Evolutionary conservation across 2,797 vertebrate species (phyloP).

Genomic region (Sebastolobus alascanus): DNA sequence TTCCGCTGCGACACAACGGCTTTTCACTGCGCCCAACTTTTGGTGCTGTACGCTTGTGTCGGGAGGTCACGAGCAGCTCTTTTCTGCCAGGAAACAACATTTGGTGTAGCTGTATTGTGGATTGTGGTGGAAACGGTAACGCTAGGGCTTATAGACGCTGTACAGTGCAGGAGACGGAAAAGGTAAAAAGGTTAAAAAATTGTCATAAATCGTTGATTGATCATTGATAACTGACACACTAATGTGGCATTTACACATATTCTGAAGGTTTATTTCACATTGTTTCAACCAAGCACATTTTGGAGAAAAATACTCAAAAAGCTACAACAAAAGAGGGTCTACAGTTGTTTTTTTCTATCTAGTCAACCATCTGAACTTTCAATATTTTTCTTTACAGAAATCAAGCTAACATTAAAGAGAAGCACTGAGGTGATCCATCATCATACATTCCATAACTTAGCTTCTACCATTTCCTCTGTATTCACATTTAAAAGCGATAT

Average conservation of each 20-base stretch:
- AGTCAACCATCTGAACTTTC: constrained; percentile 14
- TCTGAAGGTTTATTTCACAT: constrained; percentile 48
- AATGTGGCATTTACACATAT: constrained; percentile 12
- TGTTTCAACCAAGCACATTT: constrained; percentile 7
- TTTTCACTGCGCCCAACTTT: too few relatives aligned
- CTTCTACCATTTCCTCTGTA: constrained; percentile 20
- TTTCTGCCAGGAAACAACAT: too few relatives aligned
- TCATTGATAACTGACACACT: background rate
- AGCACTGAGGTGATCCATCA: constrained; percentile 46
- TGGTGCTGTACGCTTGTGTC: too few relatives aligned
- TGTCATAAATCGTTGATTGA: too few relatives aligned
- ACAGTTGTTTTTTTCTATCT: background rate
- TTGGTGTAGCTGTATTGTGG: too few relatives aligned
- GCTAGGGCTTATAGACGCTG: too few relatives aligned
- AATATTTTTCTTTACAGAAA: constrained; percentile 27
- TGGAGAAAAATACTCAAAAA: constrained; percentile 18
- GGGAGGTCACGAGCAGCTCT: too few relatives aligned
- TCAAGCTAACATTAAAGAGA: constrained; percentile 25
- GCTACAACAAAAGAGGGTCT: constrained; percentile 8
- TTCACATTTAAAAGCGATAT: constrained; percentile 33
- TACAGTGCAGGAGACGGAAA: too few relatives aligned
- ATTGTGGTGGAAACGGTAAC: too few relatives aligned
- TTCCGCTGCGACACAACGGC: too few relatives aligned
- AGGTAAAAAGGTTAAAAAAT: too few relatives aligned
- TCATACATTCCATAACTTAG: constrained; percentile 27